Percentiles rank a stretch among this genome's conserved stretches.
Conservation (phyloP, 2,113 vertebrate genomes). For the Romanogobio albipinnatus region DNA sequence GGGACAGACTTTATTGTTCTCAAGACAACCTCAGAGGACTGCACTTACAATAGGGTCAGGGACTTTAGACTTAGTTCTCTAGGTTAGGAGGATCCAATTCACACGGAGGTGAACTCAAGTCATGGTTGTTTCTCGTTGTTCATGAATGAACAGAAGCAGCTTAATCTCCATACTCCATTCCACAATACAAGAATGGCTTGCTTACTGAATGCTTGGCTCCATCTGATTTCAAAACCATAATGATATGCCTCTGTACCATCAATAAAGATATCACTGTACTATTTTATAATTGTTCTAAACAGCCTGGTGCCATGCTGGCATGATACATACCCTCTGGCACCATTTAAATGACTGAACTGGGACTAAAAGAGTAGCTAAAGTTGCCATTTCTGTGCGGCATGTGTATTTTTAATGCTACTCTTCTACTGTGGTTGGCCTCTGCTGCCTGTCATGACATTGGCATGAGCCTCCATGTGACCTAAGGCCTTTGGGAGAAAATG, state of each 20-base stretch:
- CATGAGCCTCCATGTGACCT: constrained; percentile 17
- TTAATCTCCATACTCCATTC: background rate
- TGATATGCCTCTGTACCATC: constrained; percentile 29
- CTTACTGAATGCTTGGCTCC: constrained; percentile 11
- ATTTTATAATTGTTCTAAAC: constrained; percentile 48
- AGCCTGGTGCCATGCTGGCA: constrained; percentile 27
- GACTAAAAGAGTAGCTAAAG: constrained; percentile 64
- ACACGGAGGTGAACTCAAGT: background rate
- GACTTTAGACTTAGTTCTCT: background rate
- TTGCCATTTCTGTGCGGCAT: constrained; percentile 61
- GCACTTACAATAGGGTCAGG: background rate
- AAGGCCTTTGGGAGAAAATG: background rate
- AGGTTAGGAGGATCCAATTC: background rate
- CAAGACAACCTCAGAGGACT: background rate
- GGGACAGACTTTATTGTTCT: background rate
- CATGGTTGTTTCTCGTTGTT: background rate
- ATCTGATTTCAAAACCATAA: constrained; percentile 38
- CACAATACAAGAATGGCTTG: constrained; percentile 1
- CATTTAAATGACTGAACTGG: constrained; percentile 47
- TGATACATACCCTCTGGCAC: constrained; percentile 26
- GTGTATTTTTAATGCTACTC: constrained; percentile 53
- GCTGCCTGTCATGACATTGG: constrained; percentile 55
- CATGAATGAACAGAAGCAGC: background rate
- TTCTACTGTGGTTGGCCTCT: constrained; percentile 67
- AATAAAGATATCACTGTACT: constrained; percentile 48